Percentiles rank a stretch among this genome's conserved stretches.
Conservation (phyloP, 1,140 invertebrate species). For the Heliothis virescens region DNA sequence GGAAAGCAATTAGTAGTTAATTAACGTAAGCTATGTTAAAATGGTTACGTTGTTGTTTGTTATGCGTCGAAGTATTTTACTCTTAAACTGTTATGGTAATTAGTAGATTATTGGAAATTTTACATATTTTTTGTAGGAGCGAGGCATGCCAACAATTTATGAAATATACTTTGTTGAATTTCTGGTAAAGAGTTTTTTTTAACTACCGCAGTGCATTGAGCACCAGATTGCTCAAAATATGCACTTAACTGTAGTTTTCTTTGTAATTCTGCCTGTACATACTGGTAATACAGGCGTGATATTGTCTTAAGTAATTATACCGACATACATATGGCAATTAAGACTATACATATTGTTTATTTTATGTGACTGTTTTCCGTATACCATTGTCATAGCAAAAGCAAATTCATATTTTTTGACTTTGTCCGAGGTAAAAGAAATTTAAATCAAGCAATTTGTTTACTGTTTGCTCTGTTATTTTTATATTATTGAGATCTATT, state of each 20-base stretch:
- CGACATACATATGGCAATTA: no score
- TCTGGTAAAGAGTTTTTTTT: no score
- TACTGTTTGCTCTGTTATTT: neutral
- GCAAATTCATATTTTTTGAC: constrained; percentile 14
- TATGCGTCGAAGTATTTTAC: neutral
- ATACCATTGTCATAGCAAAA: neutral
- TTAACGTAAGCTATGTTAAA: constrained; percentile 1
- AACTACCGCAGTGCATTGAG: no score
- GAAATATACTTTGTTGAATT: no score
- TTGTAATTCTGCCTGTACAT: no score
- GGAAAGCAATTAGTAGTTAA: constrained; percentile 30
- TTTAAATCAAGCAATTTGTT: constrained; percentile 33
- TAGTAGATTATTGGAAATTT: neutral
- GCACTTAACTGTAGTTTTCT: no score
- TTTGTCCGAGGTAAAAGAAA: neutral
- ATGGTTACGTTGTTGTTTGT: constrained; percentile 2
- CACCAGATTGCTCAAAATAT: no score
- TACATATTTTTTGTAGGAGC: neutral
- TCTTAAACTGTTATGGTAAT: neutral
- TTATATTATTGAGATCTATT: neutral
- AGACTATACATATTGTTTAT: neutral
- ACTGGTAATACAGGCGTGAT: no score
- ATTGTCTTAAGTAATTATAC: no score
- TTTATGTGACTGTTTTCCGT: constrained; percentile 5
- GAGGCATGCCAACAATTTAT: no score